A percentile compares a stretch with the other conserved stretches of the same genome.
phyloP scores from a whole-genome alignment of 2,888 invertebrate species.

The Drosophila pseudotalamancana region DNA sequence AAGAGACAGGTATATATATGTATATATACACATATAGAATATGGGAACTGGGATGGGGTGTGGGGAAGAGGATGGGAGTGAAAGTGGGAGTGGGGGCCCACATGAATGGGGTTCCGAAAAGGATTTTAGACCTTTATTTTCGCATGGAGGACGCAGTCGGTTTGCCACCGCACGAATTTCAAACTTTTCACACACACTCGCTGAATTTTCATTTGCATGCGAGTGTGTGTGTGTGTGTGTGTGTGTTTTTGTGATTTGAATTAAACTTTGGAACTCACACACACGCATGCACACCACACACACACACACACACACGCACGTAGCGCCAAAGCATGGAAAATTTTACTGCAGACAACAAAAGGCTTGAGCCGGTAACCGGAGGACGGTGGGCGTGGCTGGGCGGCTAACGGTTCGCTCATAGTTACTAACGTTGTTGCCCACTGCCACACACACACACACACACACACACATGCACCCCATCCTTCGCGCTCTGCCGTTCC shows the following conservation, averaged over 20 bases:
- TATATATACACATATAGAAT: neutral
- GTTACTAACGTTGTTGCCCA: constrained; percentile 50
- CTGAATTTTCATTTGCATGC: constrained; percentile 53
- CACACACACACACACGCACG: constrained; percentile 25
- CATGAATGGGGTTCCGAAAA: constrained; percentile 57
- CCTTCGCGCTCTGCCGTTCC: constrained; percentile 35
- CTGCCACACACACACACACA: neutral
- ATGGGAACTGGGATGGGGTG: neutral
- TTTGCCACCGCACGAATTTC: constrained; percentile 78
- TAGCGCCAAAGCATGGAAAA: constrained; percentile 62
- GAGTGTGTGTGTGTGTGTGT: constrained; percentile 49
- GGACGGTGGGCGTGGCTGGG: constrained; percentile 6
- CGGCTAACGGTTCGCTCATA: constrained; percentile 37
- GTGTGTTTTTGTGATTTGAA: constrained; percentile 77
- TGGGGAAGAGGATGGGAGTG: neutral
- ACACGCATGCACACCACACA: constrained; percentile 29
- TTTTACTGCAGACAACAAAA: constrained; percentile 77
- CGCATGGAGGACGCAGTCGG: constrained; percentile 69
- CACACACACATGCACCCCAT: neutral
- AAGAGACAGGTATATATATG: neutral
- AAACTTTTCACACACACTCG: constrained; percentile 69
- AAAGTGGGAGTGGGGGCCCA: constrained; percentile 14
- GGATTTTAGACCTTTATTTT: constrained; percentile 80
- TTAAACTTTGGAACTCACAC: constrained; percentile 71
- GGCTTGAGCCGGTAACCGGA: constrained; percentile 62